Conservation (phyloP, 64 coral and sea anemone species). For the Anthopleura sola region DNA sequence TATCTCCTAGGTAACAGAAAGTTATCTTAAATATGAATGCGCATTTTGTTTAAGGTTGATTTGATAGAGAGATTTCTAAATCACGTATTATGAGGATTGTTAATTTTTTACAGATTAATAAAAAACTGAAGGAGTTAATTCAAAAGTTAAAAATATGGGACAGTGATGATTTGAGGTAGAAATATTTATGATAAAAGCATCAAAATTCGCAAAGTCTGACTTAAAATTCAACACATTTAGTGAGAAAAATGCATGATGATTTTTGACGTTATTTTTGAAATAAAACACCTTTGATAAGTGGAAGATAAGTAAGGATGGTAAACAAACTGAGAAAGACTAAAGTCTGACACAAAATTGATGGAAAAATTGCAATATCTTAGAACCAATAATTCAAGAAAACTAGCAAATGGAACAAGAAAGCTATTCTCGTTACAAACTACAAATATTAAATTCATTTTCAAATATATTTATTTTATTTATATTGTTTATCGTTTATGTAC, state of each 20-base stretch:
- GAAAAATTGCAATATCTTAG: not conserved
- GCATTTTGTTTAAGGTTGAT: not conserved
- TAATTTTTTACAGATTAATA: not conserved
- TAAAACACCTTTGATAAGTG: not conserved
- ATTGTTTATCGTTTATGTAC: not conserved
- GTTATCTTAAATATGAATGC: not conserved
- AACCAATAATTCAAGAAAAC: not conserved
- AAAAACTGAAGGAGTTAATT: not conserved
- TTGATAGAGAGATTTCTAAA: not conserved
- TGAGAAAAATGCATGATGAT: too few species aligned
- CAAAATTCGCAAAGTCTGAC: not conserved
- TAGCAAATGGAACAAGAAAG: not conserved
- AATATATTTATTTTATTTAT: not conserved
- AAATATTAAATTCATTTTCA: not conserved
- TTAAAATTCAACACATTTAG: not conserved
- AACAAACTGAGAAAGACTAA: constrained; percentile 1
- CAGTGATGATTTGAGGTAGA: not conserved
- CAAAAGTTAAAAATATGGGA: not conserved
- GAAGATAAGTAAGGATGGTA: not conserved
- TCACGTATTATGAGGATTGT: not conserved
- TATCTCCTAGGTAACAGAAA: not conserved
- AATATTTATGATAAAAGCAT: not conserved
- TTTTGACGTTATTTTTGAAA: not conserved
- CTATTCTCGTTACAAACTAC: not conserved
- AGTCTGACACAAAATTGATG: not conserved